These are phyloP conservation scores for Clarias macrocephalus DNA, from an alignment of 2,113 vertebrate species.

Conservation along the genomic window DNA sequence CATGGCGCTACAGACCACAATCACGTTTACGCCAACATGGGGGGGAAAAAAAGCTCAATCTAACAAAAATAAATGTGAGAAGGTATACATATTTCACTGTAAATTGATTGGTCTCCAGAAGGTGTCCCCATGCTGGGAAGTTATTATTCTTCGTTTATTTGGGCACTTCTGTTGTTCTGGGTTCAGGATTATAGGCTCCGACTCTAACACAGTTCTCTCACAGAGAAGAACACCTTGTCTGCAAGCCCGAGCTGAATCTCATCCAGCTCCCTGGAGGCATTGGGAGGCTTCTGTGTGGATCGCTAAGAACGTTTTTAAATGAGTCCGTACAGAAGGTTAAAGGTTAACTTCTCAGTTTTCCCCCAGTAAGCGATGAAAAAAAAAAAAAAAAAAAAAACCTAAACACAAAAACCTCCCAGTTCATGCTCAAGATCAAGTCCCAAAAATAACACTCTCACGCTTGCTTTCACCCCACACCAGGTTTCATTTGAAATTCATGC, in stretches of 20 bases:
- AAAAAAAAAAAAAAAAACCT: constrained; percentile 26
- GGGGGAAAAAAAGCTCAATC: constrained; percentile 68
- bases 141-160: constrained; percentile 23
- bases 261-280: constrained; percentile 36
- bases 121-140: constrained; percentile 8
- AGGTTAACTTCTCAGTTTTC: constrained; percentile 72
- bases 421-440: constrained; percentile 66
- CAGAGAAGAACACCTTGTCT: constrained; percentile 39
- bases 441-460: constrained; percentile 63
- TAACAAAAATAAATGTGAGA: constrained; percentile 38
- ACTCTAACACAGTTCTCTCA: constrained; percentile 34
- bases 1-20: constrained; percentile 73
- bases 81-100: constrained; percentile 27
- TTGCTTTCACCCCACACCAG: constrained; percentile 57
- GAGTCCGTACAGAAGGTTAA: constrained; percentile 71
- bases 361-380: constrained; percentile 68
- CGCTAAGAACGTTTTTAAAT: constrained; percentile 53
- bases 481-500: constrained; percentile 59
- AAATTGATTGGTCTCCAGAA: constrained; percentile 29
- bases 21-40: constrained; percentile 85
- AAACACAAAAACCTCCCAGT: constrained; percentile 60
- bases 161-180: constrained; percentile 35
- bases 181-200: constrained; percentile 27
- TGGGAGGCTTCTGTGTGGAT: constrained; percentile 45
- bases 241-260: constrained; percentile 38